phyloP scores from a whole-genome alignment of 2,888 invertebrate species.

The Ommatoiulus sabulosus region DNA sequence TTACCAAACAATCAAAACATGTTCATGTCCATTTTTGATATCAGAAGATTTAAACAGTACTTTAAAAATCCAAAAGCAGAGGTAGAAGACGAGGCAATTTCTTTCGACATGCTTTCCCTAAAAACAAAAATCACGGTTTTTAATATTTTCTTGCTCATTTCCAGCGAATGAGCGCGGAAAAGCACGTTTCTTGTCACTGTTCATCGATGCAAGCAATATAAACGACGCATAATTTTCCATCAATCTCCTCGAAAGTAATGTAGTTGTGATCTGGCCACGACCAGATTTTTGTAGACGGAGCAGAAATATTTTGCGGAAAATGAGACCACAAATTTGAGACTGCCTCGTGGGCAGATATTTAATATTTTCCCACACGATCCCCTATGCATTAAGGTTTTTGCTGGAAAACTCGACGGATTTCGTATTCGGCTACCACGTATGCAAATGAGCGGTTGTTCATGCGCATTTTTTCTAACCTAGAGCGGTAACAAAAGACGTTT shows the following conservation, averaged over 20 bases:
- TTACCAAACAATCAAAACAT: too few species aligned
- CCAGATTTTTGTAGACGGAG: not conserved
- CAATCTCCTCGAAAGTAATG: not conserved
- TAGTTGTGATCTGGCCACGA: not conserved
- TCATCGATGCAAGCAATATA: not conserved
- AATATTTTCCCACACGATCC: conserved; percentile 39
- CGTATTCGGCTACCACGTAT: conserved; percentile 11
- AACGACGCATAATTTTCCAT: not conserved
- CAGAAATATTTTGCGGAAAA: conserved; percentile 21
- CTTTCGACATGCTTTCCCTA: too few species aligned
- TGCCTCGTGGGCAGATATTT: conserved; percentile 42
- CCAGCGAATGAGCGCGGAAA: too few species aligned
- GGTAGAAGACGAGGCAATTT: too few species aligned
- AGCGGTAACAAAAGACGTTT: conserved; percentile 45
- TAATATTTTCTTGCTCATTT: too few species aligned
- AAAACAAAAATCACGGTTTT: too few species aligned
- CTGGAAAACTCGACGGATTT: conserved; percentile 20
- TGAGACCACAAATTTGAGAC: conserved; percentile 36
- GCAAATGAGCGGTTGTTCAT: conserved; percentile 39
- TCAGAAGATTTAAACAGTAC: too few species aligned
- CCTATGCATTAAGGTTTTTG: conserved; percentile 2
- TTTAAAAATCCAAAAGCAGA: too few species aligned
- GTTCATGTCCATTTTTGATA: too few species aligned
- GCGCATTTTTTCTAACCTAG: conserved; percentile 25
- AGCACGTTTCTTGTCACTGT: not conserved